These are phyloP conservation scores for Eurystomus glaucurus DNA, from an alignment of 2,797 vertebrate species.

Conservation along the genomic window DNA sequence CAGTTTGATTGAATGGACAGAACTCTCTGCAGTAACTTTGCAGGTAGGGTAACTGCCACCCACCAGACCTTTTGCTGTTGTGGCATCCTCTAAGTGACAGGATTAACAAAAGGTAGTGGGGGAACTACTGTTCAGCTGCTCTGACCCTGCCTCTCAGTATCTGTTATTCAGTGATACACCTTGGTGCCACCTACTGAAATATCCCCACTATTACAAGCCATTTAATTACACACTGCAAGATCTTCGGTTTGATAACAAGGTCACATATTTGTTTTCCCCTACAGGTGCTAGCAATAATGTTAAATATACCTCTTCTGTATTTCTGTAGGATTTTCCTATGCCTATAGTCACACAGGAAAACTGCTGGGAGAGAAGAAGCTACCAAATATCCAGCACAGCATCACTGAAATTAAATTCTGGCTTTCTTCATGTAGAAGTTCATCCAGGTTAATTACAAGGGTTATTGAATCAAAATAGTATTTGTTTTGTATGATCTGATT, in stretches of 20 bases:
- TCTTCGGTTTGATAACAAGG: not conserved
- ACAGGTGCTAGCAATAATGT: not conserved
- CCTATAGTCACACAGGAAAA: not conserved
- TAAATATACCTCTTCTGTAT: not conserved
- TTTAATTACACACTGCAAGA: not conserved
- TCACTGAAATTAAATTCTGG: not conserved
- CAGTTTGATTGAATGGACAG: not conserved
- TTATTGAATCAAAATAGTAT: not conserved
- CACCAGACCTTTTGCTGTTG: not conserved
- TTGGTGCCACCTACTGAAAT: constrained; percentile 42
- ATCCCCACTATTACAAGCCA: not conserved
- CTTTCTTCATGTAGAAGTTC: not conserved
- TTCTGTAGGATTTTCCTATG: not conserved
- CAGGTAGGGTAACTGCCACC: not conserved
- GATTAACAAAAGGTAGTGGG: not conserved
- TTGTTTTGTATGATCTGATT: not conserved
- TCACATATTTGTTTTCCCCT: not conserved
- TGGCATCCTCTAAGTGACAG: not conserved
- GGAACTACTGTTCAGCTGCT: not conserved
- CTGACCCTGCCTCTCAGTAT: not conserved
- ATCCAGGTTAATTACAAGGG: not conserved
- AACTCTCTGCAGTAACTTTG: not conserved
- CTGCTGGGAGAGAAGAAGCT: not conserved
- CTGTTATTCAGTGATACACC: not conserved
- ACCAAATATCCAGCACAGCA: not conserved